Conservation (phyloP, 2,113 vertebrate genomes). For the Raja brachyura region DNA sequence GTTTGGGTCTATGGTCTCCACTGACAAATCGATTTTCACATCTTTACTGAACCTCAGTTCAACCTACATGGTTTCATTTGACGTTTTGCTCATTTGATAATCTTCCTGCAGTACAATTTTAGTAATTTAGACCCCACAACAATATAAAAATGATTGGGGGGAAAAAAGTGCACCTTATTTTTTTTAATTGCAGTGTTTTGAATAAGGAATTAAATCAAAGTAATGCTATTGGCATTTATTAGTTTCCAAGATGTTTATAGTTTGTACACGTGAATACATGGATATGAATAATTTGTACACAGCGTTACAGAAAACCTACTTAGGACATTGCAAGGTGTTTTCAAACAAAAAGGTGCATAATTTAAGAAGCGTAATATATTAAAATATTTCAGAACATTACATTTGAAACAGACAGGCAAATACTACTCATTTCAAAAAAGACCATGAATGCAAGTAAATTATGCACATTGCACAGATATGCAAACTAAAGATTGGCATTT, state of each 20-base stretch:
- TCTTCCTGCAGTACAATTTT: no score
- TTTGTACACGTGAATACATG: conserved; percentile 3
- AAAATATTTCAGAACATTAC: neutral
- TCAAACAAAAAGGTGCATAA: neutral
- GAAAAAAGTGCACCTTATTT: no score
- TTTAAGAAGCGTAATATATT: neutral
- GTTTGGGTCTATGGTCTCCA: no score
- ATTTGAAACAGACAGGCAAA: neutral
- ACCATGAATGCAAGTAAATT: neutral
- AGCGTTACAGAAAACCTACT: neutral
- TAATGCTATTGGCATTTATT: conserved; percentile 21
- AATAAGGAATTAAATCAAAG: neutral
- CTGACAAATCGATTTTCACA: no score
- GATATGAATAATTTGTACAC: neutral
- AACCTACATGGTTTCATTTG: no score
- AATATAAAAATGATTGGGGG: no score
- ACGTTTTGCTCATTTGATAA: no score
- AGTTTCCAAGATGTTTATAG: neutral
- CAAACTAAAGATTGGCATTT: neutral
- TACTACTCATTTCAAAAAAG: neutral
- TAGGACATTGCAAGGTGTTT: neutral
- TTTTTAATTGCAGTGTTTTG: neutral
- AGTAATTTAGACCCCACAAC: no score
- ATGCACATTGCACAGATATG: neutral
- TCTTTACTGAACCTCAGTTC: no score